Conservation (phyloP, 1,140 invertebrate species). For the Wasmannia auropunctata region DNA sequence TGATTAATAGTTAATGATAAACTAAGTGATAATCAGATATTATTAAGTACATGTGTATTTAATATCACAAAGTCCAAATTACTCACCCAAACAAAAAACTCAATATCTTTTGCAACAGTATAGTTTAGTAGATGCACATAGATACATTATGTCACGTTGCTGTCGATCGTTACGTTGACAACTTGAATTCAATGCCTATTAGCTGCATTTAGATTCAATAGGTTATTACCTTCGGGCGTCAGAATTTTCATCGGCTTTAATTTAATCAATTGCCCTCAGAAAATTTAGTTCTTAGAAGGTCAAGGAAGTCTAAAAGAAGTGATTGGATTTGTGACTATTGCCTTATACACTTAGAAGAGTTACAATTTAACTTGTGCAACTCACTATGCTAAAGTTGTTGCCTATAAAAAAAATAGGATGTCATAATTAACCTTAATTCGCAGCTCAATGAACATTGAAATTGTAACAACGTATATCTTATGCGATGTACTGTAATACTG, state of each 20-base stretch:
- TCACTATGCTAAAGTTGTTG: neutral
- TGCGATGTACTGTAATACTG: neutral
- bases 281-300: neutral
- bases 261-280: neutral
- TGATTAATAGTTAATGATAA: neutral
- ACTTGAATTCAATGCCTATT: neutral
- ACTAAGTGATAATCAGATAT: neutral
- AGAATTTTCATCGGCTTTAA: slow-evolving; percentile 16
- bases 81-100: neutral
- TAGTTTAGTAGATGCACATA: neutral
- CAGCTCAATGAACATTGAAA: neutral
- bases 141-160: neutral
- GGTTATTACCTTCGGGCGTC: neutral
- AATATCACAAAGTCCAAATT: neutral
- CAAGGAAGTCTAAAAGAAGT: neutral
- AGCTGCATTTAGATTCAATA: neutral
- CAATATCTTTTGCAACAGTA: neutral
- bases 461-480: neutral
- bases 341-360: neutral
- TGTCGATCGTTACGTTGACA: neutral
- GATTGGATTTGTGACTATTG: neutral
- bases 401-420: neutral
- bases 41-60: neutral
- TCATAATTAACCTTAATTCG: neutral
- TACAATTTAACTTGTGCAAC: neutral